Base-by-base conservation (phyloP, 1,140 invertebrate species). In the Neotoxoptera formosana region DNA sequence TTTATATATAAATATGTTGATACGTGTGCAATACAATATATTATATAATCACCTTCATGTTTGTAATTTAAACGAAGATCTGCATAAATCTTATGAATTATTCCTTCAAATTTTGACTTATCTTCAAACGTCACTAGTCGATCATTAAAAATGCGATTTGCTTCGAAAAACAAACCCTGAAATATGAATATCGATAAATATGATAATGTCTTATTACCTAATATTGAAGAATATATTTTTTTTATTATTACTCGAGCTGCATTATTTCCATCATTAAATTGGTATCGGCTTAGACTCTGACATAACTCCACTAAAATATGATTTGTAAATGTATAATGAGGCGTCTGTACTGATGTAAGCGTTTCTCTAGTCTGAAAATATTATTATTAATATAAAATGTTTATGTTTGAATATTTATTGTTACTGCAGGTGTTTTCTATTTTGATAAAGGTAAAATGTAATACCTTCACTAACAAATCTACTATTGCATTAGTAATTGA, bases 141-240 rank as follows among this genome's bases (percentile, higher is more conserved):
- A 94, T 99, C 98, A 94, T 96, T 96, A 95, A 99, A 99, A 94
- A 98, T 96, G 94, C 97, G 95, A 47, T 96, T 95, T 11, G 97
- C 97, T 96, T 99, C 98, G 94, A 97, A 97, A 76, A 96, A 95
- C 94, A 98, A 96, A 30, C 97, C 96, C 96, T 97, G 94, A 90
- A 96, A 95, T 53, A 92, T 11, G 2, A n/a, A n/a, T n/a, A n/a
- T n/a, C n/a, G n/a, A n/a, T n/a, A n/a, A n/a, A n/a, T n/a, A n/a
- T n/a, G n/a, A n/a, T n/a, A n/a, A n/a, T n/a, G 14, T 47, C 81
- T 91, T 47, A 91, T 41, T 67, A n/a, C n/a, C n/a, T n/a, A n/a
- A 45, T 20, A 90, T 90, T 81, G 47, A 21, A 88, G 47, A 45
- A 36, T 14, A 92, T 34, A 41, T 41, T 2, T 51, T 41, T 60